Conservation (phyloP, 2,113 vertebrate genomes). For the Limnothrissa miodon region DNA sequence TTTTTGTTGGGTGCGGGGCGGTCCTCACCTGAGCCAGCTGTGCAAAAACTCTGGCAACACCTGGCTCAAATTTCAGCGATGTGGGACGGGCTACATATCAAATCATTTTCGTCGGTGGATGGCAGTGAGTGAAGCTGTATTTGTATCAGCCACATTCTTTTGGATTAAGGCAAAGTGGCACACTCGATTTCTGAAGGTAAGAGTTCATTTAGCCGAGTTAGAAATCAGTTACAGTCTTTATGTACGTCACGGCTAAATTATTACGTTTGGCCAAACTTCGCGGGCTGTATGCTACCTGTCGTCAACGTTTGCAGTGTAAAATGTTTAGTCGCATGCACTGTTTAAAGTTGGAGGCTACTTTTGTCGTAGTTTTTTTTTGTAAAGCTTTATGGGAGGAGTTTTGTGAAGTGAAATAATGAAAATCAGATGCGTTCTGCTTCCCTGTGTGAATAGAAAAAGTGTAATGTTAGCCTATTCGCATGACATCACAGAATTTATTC, state of each 20-base stretch:
- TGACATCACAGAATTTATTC: too few species aligned
- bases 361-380: neutral
- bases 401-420: neutral
- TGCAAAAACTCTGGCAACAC: too few species aligned
- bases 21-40: conserved; percentile 58
- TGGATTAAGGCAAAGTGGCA: neutral
- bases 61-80: conserved; percentile 65
- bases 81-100: conserved; percentile 59
- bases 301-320: neutral
- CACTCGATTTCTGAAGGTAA: neutral
- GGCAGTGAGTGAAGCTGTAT: neutral
- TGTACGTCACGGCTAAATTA: neutral
- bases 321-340: neutral
- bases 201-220: neutral
- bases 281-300: neutral
- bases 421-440: neutral
- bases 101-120: neutral
- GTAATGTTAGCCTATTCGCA: neutral
- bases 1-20: neutral
- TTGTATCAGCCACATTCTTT: neutral
- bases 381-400: neutral
- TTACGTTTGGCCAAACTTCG: too few species aligned
- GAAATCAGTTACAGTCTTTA: neutral
- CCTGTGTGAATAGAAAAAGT: neutral
- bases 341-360: neutral